Evolutionary conservation across 2,888 invertebrate species (phyloP).

Genomic region (Lamellibrachia columna): DNA sequence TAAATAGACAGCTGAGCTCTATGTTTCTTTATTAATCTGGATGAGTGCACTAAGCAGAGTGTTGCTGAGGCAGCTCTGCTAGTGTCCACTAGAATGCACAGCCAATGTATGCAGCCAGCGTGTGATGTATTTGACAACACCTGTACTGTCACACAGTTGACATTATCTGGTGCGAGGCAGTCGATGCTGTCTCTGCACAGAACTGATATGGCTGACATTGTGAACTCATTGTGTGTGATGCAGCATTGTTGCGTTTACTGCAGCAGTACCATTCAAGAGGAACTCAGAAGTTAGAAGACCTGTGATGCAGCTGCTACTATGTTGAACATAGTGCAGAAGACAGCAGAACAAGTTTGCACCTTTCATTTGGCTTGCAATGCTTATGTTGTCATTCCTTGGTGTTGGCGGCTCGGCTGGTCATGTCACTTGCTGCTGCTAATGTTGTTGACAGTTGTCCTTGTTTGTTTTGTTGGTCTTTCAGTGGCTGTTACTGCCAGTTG

Average conservation of each 20-base stretch:
- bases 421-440: neutral
- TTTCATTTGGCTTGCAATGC: neutral
- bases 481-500: neutral
- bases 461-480: neutral
- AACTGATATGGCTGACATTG: neutral
- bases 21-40: neutral
- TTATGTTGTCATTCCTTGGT: neutral
- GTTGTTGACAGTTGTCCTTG: conserved; percentile 1
- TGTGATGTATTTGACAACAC: neutral
- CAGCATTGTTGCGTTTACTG: neutral
- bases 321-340: neutral
- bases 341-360: neutral
- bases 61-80: neutral
- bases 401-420: neutral
- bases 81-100: neutral
- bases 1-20: neutral
- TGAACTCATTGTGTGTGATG: neutral
- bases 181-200: neutral
- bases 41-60: neutral
- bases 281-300: neutral
- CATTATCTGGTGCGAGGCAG: neutral
- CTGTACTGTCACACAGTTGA: neutral
- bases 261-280: conserved; percentile 16
- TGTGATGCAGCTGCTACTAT: neutral
- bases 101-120: neutral